phyloP scores from a whole-genome alignment of 2,888 invertebrate genomes.

The Cheilosia variabilis region DNA sequence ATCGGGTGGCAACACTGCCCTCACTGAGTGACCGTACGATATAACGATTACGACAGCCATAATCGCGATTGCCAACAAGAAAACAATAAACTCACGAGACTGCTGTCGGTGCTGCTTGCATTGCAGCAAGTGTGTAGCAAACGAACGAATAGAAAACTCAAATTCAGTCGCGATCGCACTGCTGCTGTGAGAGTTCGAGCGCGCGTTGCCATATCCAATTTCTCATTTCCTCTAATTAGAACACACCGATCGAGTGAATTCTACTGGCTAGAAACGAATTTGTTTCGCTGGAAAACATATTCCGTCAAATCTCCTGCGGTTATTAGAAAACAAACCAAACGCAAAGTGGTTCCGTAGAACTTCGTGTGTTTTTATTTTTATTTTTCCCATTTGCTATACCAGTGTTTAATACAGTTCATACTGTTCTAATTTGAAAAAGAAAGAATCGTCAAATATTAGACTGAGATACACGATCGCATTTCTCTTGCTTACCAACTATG shows the following conservation, averaged over 20 bases:
- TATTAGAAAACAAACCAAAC: constrained; percentile 3
- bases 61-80: neutral
- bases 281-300: neutral
- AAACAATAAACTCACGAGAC: neutral
- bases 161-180: constrained; percentile 70
- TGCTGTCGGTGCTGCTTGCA: constrained; percentile 26
- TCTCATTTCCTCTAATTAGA: constrained; percentile 27
- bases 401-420: constrained; percentile 12
- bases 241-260: constrained; percentile 15
- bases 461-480: constrained; percentile 33
- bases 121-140: neutral
- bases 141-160: constrained; percentile 16
- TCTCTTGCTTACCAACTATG: constrained; percentile 44
- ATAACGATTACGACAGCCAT: constrained; percentile 1
- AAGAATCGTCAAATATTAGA: constrained; percentile 36
- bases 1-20: too few relatives aligned
- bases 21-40: constrained; percentile 50
- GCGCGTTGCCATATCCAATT: constrained; percentile 17
- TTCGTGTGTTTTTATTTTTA: constrained; percentile 5
- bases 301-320: constrained; percentile 6
- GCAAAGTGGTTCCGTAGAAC: constrained; percentile 51
- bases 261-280: constrained; percentile 4
- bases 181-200: constrained; percentile 41
- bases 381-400: constrained; percentile 6
- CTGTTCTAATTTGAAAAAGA: constrained; percentile 54